These are phyloP conservation scores for Sycophila sp. DNA, from an alignment of 1,140 invertebrate genomes.

Conservation along the genomic window DNA sequence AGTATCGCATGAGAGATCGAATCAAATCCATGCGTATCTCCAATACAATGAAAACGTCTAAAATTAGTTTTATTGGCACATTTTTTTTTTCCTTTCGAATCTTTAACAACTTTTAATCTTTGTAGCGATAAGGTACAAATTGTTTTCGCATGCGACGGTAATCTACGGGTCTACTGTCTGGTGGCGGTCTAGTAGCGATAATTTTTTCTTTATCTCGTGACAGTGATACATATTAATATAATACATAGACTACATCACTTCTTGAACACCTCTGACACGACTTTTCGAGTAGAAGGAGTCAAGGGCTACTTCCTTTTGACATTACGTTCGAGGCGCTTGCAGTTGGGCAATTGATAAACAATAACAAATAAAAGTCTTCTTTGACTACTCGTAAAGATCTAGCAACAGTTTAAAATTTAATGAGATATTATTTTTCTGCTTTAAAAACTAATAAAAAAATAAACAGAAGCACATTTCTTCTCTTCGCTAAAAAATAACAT, in stretches of 20 bases:
- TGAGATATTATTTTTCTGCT: neutral
- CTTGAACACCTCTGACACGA: no score
- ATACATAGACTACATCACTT: slow-evolving; percentile 16
- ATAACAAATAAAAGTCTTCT: slow-evolving; percentile 12
- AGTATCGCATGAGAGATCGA: no score
- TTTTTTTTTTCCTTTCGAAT: neutral
- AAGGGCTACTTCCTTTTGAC: neutral
- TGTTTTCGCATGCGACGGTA: neutral
- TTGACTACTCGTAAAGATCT: neutral
- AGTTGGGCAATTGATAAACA: neutral
- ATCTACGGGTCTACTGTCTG: neutral
- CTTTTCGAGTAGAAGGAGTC: neutral
- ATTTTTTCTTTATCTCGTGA: no score
- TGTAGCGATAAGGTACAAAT: neutral
- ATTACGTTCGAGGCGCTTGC: neutral
- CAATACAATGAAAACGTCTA: neutral
- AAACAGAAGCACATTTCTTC: neutral
- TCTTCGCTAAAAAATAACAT: neutral
- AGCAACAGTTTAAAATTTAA: neutral
- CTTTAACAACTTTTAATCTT: neutral
- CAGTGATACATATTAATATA: slow-evolving; percentile 8
- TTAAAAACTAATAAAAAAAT: neutral
- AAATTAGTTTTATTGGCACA: slow-evolving; percentile 28
- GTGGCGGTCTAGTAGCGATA: neutral
- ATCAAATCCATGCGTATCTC: neutral